A percentile compares a stretch with the other conserved stretches of the same genome.
Conservation (phyloP, 2,888 invertebrate genomes). For the Calameuta idolon region DNA sequence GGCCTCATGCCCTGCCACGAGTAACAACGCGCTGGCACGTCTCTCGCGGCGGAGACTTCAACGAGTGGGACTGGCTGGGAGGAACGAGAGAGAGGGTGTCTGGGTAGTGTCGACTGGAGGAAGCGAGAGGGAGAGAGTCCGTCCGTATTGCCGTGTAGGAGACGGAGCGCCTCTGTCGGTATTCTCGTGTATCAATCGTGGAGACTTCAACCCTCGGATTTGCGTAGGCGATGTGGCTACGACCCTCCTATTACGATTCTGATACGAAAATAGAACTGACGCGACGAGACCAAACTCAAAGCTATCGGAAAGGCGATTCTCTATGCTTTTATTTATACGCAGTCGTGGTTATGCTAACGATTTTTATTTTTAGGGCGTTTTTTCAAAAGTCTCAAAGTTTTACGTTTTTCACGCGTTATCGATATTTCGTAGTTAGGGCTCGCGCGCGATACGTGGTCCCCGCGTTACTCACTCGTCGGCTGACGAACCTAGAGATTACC, state of each 20-base stretch:
- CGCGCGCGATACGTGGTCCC: not conserved
- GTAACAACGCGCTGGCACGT: slow-evolving; percentile 18
- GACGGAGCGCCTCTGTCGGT: not conserved
- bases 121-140: not conserved
- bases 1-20: slow-evolving; percentile 24
- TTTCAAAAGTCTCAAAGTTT: not conserved
- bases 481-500: not conserved
- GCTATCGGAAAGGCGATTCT: not conserved
- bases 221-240: not conserved
- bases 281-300: not conserved
- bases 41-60: slow-evolving; percentile 36
- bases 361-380: not conserved
- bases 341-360: not conserved
- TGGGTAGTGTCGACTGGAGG: not conserved
- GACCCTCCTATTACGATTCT: not conserved
- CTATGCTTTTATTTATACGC: not conserved
- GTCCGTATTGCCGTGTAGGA: not conserved
- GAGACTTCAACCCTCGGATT: not conserved
- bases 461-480: not conserved
- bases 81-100: not conserved
- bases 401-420: not conserved
- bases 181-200: not conserved
- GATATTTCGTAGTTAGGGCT: not conserved
- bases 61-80: slow-evolving; percentile 26
- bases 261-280: not conserved